Conservation (phyloP, 1,140 invertebrate species). For the Meloidogyne hapla region DNA sequence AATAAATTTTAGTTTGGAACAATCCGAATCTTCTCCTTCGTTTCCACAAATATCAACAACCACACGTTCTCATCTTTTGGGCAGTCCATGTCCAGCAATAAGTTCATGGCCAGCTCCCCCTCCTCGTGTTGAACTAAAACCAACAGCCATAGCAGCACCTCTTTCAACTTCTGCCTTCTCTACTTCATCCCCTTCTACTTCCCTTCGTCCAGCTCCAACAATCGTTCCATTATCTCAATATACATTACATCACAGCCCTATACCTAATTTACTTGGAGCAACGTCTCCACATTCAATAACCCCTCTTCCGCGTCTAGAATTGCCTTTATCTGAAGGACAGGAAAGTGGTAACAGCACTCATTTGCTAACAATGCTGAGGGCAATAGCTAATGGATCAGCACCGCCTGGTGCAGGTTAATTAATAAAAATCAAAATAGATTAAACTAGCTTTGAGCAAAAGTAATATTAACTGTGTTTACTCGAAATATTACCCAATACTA, state of each 20-base stretch:
- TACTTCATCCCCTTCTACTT: background rate
- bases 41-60: background rate
- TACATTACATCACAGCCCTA: conserved; percentile 9
- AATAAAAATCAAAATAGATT: background rate
- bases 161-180: conserved; percentile 25
- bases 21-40: background rate
- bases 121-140: conserved; percentile 13
- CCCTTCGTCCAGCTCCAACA: conserved; percentile 4
- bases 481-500: too few relatives aligned
- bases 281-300: conserved; percentile 10
- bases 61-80: conserved; percentile 1
- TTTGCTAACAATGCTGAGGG: conserved; percentile 18
- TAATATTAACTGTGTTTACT: too few relatives aligned
- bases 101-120: conserved; percentile 27
- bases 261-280: background rate
- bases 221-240: background rate
- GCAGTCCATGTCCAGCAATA: conserved; percentile 27
- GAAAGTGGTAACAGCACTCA: background rate
- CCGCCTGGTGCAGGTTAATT: conserved; percentile 8
- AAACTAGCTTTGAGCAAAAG: too few relatives aligned
- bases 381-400: background rate
- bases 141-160: conserved; percentile 22
- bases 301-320: conserved; percentile 10
- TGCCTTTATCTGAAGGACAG: background rate
- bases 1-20: background rate